phyloP scores from a whole-genome alignment of 2,797 vertebrate genomes.

The Sebastes oblongus region DNA sequence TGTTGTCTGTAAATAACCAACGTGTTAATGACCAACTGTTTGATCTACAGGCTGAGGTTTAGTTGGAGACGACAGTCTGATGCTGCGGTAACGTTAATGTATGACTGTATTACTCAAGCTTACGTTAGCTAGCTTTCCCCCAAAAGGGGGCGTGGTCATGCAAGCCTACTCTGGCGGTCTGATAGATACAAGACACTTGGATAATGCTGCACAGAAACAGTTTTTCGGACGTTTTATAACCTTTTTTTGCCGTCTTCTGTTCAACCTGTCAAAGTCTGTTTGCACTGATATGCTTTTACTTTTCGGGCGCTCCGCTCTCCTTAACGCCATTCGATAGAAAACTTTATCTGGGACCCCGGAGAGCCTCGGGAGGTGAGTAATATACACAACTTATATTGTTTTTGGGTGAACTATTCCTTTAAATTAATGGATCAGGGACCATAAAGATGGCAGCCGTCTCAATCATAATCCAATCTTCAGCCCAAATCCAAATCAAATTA shows the following conservation, averaged over 20 bases:
- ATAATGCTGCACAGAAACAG: too few species aligned
- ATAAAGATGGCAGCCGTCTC: slow-evolving; percentile 21
- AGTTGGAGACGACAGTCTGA: too few species aligned
- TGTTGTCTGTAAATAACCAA: too few species aligned
- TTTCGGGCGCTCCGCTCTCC: background rate
- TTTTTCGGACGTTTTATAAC: background rate
- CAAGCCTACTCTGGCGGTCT: too few species aligned
- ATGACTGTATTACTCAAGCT: too few species aligned
- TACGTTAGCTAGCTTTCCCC: too few species aligned
- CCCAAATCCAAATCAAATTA: background rate
- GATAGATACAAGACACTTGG: too few species aligned
- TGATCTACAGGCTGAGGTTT: accelerated
- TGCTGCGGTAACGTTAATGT: too few species aligned
- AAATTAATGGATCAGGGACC: background rate
- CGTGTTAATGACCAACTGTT: too few species aligned
- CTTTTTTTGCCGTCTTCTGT: background rate
- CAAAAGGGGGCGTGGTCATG: too few species aligned
- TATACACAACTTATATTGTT: background rate
- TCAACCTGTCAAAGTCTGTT: background rate
- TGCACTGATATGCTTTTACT: background rate
- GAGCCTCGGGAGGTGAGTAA: background rate
- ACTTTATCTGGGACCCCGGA: background rate
- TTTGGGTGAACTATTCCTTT: background rate
- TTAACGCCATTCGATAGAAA: background rate
- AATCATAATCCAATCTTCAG: background rate